A percentile compares a stretch with the other conserved stretches of the same genome.
phyloP scores from a whole-genome alignment of 2,888 invertebrate genomes.

The Microlaimidae sp. region DNA sequence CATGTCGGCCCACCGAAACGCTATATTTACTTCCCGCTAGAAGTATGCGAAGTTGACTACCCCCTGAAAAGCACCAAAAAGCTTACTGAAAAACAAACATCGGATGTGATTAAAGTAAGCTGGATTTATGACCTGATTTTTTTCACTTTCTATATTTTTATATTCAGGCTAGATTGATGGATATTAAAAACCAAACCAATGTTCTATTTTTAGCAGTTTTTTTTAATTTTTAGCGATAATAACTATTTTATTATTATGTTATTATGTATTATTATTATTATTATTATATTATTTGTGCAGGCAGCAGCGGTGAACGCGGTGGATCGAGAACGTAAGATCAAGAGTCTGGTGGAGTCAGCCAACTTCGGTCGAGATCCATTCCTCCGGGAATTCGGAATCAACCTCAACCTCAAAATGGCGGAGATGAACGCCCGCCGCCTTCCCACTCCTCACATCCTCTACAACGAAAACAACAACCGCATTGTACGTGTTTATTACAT shows the following conservation, averaged over 20 bases:
- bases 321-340: conserved; percentile 24
- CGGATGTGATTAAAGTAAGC: conserved; percentile 12
- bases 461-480: conserved; percentile 16
- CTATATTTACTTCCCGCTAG: conserved; percentile 27
- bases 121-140: too few species aligned
- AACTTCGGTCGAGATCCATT: conserved; percentile 23
- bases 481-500: too few species aligned
- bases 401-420: conserved; percentile 23
- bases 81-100: conserved; percentile 25
- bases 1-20: conserved; percentile 28
- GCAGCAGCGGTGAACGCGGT: conserved; percentile 27
- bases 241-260: too few species aligned
- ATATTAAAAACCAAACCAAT: too few species aligned
- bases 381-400: conserved; percentile 15
- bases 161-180: too few species aligned
- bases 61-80: conserved; percentile 29
- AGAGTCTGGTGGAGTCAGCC: conserved; percentile 22
- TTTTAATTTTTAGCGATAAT: too few species aligned
- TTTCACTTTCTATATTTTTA: too few species aligned
- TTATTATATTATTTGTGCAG: conserved; percentile 16
- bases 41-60: conserved; percentile 23
- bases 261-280: too few species aligned
- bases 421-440: conserved; percentile 27
- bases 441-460: conserved; percentile 25
- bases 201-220: too few species aligned